A percentile compares a stretch with the other conserved stretches of the same genome.
These are phyloP conservation scores for Gadus chalcogrammus DNA, from an alignment of 2,113 vertebrate species.

Conservation along the genomic window DNA sequence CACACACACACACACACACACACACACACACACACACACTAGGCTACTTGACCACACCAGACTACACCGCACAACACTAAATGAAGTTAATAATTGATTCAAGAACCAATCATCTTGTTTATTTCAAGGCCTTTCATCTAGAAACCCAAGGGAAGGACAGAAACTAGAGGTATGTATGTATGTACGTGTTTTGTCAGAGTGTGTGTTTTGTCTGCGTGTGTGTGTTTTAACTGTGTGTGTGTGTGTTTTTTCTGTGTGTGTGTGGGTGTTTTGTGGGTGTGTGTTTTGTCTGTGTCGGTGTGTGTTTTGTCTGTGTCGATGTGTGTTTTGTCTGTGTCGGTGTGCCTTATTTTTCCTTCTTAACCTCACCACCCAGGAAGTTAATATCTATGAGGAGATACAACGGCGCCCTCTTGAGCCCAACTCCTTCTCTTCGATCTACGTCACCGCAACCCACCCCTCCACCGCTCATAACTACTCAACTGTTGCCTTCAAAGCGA, in stretches of 20 bases:
- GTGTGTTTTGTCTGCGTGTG: background rate
- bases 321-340: background rate
- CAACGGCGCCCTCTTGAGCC: background rate
- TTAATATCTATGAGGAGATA: slow-evolving; percentile 31
- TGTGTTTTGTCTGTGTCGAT: background rate
- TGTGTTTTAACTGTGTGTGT: background rate
- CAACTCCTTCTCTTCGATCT: background rate
- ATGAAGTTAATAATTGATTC: too few relatives aligned
- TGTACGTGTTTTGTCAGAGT: background rate
- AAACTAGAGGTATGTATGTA: slow-evolving; percentile 1
- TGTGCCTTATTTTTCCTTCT: background rate
- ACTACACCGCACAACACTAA: too few relatives aligned
- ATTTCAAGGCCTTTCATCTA: background rate
- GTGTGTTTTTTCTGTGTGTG: background rate
- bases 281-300: background rate
- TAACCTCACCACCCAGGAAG: background rate
- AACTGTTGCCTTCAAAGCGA: background rate
- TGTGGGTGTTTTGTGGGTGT: background rate
- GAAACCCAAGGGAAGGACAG: too few relatives aligned
- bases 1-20: too few relatives aligned
- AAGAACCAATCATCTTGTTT: background rate
- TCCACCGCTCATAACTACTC: slow-evolving; percentile 5
- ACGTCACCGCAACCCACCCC: background rate
- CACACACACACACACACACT: too few relatives aligned
- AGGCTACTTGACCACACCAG: too few relatives aligned